These are phyloP conservation scores for Gopherus evgoodei DNA, from an alignment of 2,113 vertebrate species.

Conservation along the genomic window DNA sequence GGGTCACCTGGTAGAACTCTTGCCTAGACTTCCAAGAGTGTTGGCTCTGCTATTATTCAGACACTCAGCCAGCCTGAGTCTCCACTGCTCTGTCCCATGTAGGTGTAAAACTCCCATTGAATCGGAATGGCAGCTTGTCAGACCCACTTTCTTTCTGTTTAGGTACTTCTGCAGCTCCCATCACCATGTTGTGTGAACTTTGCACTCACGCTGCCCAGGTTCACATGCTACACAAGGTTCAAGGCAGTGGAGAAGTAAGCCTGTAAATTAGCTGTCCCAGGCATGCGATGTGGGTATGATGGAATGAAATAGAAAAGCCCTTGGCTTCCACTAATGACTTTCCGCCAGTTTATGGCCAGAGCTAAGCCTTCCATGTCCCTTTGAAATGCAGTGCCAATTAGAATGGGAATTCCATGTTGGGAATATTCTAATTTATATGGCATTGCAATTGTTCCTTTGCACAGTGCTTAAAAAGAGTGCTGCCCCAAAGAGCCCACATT, in stretches of 20 bases:
- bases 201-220: neutral
- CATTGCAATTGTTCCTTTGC: neutral
- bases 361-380: neutral
- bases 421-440: neutral
- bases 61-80: neutral
- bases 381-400: neutral
- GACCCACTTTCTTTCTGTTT: neutral
- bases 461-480: neutral
- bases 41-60: neutral
- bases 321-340: accelerated
- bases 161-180: neutral
- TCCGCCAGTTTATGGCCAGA: accelerated
- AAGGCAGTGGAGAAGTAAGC: neutral
- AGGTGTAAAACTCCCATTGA: neutral
- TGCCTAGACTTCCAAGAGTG: neutral
- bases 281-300: neutral
- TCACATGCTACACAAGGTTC: neutral
- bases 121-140: neutral
- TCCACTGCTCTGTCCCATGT: neutral
- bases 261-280: neutral
- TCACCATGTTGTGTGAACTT: neutral
- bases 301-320: neutral
- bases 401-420: neutral
- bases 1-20: neutral
- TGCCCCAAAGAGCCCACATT: neutral